phyloP scores from a whole-genome alignment of 1,140 invertebrate genomes.

The Muscidifurax raptorellus region DNA sequence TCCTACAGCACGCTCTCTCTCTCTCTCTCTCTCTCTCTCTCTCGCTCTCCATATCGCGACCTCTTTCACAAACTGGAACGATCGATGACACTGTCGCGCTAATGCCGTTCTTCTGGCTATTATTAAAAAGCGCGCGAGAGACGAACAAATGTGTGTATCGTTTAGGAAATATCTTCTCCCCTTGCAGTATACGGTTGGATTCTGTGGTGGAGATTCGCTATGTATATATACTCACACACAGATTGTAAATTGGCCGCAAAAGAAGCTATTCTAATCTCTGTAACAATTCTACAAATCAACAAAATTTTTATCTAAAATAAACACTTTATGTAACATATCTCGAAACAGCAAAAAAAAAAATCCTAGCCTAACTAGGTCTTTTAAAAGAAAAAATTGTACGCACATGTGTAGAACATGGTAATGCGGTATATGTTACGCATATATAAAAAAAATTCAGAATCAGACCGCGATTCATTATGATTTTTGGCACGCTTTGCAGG shows the following conservation, averaged over 20 bases:
- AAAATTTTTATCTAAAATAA: too few species aligned
- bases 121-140: neutral
- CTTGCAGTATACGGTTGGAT: too few species aligned
- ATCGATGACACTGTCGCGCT: constrained; percentile 12
- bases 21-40: neutral
- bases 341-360: neutral
- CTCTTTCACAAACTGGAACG: constrained; percentile 31
- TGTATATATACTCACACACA: too few species aligned
- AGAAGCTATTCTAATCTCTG: too few species aligned
- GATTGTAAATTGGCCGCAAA: too few species aligned
- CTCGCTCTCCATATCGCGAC: neutral
- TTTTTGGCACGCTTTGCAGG: constrained; percentile 15
- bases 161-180: too few species aligned
- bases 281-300: too few species aligned
- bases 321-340: too few species aligned
- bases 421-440: neutral
- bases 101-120: neutral
- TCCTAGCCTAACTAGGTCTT: neutral
- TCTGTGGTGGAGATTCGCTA: neutral
- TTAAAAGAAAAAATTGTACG: constrained; percentile 2
- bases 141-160: neutral
- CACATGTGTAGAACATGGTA: constrained; percentile 8
- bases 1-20: neutral
- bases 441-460: neutral
- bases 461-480: constrained; percentile 3